Base-by-base conservation (phyloP, 1,140 invertebrate genomes). In the Pissodes strobi region DNA sequence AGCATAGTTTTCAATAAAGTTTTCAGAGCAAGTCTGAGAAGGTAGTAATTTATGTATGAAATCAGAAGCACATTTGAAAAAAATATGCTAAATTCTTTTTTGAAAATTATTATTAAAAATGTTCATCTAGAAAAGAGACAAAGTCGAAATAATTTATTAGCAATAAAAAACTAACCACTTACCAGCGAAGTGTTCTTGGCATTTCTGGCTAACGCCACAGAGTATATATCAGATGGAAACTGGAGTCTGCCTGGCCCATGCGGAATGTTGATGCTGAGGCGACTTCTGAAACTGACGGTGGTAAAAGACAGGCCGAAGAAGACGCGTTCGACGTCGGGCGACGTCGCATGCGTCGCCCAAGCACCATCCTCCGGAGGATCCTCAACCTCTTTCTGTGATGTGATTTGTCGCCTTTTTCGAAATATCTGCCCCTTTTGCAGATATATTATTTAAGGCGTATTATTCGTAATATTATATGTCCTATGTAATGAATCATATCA, bases 201-300 rank as follows among this genome's bases (percentile, higher is more conserved):
- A 41, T 41, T 13, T 41, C 38, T 41, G 38, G 62, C 63, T 72
- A 77, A 68, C 81, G 79, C 81, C 81, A 81, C 70, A 83, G 77
- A 67, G 78, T 83, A 69, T 80, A 77, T 74, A 82, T 73, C 70
- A 82, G 70, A 67, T 80, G 77, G 73, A 83, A 82, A 78, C 81
- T 83, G 65, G 81, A 80, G 73, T 83, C 80, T 69, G 74, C 79
- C 74, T 82, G 74, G 78, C 80, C 82, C 82, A 83, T 83, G 43
- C 52, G 60, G 41, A 57, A 18, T 15, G 39, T 39, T 34, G 55
- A 25, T 19, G 13, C 21, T 12, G 43, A 34, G 45, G 43, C 15
- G 39, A 60, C 43, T 67, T 60, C 53, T 64, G 41, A 43, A 25
- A 52, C 30, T 30, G 1, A n/a, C n/a, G 27, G 13, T 18, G 22